Evolutionary conservation across 2,113 vertebrate species (phyloP).

Genomic region (Hippocampus comes): DNA sequence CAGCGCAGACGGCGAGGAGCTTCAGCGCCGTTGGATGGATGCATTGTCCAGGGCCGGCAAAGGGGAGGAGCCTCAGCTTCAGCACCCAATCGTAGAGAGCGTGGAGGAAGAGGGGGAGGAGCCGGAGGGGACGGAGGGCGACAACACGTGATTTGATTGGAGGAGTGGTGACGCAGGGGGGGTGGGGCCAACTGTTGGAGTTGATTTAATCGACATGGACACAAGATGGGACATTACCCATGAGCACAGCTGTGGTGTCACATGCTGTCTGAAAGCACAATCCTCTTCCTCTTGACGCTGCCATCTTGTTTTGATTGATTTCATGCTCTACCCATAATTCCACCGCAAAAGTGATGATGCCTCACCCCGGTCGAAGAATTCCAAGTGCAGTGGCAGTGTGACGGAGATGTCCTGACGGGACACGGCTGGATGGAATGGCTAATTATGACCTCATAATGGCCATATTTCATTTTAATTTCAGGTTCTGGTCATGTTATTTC

Average conservation of each 20-base stretch:
- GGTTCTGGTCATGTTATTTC: neutral
- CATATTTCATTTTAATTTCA: neutral
- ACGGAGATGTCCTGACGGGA: neutral
- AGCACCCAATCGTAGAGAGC: slow-evolving; percentile 74
- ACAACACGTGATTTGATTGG: slow-evolving; percentile 68
- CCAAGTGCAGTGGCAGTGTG: neutral
- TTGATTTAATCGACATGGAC: slow-evolving; percentile 1
- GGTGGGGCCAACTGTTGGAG: neutral
- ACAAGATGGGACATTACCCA: neutral
- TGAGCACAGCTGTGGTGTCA: neutral
- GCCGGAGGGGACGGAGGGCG: slow-evolving; percentile 33
- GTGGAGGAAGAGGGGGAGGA: slow-evolving; percentile 74
- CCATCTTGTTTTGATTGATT: neutral
- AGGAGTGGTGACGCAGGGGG: neutral
- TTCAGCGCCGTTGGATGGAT: slow-evolving; percentile 84
- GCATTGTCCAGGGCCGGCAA: slow-evolving; percentile 79
- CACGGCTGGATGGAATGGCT: neutral
- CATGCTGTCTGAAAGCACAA: neutral
- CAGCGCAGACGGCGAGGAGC: slow-evolving; percentile 84
- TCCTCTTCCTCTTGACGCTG: neutral
- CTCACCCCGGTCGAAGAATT: neutral
- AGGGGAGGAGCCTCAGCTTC: slow-evolving; percentile 75
- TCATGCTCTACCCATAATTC: neutral
- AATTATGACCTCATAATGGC: neutral
- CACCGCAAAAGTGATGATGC: neutral